These are phyloP conservation scores for Melinopterus prodromus DNA, from an alignment of 2,888 invertebrate genomes.

Conservation along the genomic window DNA sequence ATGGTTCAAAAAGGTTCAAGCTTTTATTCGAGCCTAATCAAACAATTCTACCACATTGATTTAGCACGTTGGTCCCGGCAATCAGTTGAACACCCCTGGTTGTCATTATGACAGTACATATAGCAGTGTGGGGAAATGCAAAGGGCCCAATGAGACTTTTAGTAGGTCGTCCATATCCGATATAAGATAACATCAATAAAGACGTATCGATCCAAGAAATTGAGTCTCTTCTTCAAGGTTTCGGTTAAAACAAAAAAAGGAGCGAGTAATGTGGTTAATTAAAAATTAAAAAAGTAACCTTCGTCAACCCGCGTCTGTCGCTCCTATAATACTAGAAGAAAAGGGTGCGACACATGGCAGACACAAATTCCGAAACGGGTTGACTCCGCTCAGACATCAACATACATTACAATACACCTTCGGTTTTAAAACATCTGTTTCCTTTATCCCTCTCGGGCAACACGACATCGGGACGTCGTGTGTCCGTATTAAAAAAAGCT, in stretches of 20 bases:
- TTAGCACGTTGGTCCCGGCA: no score
- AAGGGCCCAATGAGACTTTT: no score
- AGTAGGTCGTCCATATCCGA: no score
- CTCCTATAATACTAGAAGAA: background rate
- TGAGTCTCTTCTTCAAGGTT: background rate
- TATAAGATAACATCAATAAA: no score
- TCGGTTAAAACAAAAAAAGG: background rate
- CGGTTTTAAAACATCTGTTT: background rate
- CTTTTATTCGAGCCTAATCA: no score
- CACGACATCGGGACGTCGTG: background rate
- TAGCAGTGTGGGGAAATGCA: no score
- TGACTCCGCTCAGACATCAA: background rate
- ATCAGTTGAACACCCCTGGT: no score
- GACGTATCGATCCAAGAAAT: no score
- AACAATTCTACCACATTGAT: no score
- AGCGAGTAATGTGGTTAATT: background rate
- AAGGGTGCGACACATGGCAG: constrained; percentile 4
- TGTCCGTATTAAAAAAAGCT: background rate
- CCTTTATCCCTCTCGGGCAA: background rate
- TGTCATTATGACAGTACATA: no score
- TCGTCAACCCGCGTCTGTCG: background rate
- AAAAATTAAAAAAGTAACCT: background rate
- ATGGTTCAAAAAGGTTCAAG: no score
- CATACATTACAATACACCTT: background rate
- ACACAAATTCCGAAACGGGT: background rate